Conservation (phyloP, 2,113 vertebrate species). For the Ornithorhynchus anatinus region DNA sequence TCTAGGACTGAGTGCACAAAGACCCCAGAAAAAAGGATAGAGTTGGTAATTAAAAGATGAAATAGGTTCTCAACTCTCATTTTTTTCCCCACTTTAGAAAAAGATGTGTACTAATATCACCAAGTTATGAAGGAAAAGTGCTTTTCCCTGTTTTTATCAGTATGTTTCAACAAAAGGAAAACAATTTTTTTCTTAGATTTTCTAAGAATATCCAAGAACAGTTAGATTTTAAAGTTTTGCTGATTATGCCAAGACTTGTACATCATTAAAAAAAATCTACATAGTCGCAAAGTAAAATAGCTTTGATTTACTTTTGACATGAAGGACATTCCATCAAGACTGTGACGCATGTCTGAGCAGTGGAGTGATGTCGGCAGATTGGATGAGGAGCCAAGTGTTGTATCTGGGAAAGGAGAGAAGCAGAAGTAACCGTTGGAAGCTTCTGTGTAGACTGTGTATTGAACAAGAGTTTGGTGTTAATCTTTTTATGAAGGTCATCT, state of each 20-base stretch:
- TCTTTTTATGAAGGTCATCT: slow-evolving; percentile 66
- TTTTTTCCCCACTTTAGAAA: neutral
- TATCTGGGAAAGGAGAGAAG: neutral
- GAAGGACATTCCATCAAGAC: neutral
- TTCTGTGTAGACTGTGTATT: neutral
- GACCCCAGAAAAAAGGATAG: neutral
- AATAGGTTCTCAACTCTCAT: neutral
- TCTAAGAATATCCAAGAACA: neutral
- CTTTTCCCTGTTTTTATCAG: neutral
- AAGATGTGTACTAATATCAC: too few species aligned
- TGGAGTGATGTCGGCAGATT: neutral
- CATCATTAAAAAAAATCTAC: neutral
- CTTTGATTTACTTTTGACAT: too few species aligned
- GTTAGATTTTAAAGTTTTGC: neutral
- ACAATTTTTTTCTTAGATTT: neutral
- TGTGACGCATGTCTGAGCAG: neutral
- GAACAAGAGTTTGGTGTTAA: slow-evolving; percentile 15
- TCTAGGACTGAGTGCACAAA: neutral
- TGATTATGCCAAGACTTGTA: too few species aligned
- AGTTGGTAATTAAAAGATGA: neutral
- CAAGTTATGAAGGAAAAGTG: neutral
- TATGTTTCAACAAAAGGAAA: neutral
- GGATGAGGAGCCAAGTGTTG: neutral
- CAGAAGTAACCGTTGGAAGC: neutral
- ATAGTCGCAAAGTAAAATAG: neutral